Base-by-base conservation (phyloP, 2,113 vertebrate species). In the Crotalus viridis region DNA sequence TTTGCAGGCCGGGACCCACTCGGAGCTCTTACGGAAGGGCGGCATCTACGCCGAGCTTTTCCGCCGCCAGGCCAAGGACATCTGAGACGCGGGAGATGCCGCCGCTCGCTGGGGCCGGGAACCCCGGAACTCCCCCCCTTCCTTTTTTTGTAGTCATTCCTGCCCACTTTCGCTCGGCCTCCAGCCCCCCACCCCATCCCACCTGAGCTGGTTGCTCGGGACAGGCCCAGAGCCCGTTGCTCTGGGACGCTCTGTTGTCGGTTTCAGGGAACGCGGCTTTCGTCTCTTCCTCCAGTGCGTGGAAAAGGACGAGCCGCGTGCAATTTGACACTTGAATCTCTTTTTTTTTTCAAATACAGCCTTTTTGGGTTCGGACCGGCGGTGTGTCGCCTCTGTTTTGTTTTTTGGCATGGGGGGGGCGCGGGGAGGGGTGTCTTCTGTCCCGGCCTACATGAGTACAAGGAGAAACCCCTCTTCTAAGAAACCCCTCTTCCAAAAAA, bases 11-110 rank as follows among this genome's bases (percentile, higher is more conserved):
- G 99, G 99, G 56, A 99, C 98, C 55, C 99, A 99, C 8, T 95
- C 97, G 4, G 98, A 99, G 90, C 97, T 99, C 91, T 85, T 99
- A 93, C 97, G 95, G 48, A 98, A 97, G 88, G 98, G 98, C 0
- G 99, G 99, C 0, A 95, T 99, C 15, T 99, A 99, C 2, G 98
- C 98, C 0, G 98, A 99, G 93, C 98, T 99, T 43, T 98, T 99
- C 95, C 97, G 97, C 15, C 98, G 98, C 61, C 99, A 99, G 96
- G 97, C 97, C 93, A 91, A 98, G 19, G 97, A 98, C 0, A 17
- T 85, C 7, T 92, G 93, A 94, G 19, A 48, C 7, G 17, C 28
- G 5, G 48, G 26, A 4, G 33, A 33, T 3, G 0, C 4, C 28
- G 22, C 4, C 6, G 28, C 43, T 59, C 10, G 1, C 15, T 24